Percentiles rank a stretch among this genome's conserved stretches.
phyloP scores from a whole-genome alignment of 2,113 vertebrate species.

The Dasyornis broadbenti region DNA sequence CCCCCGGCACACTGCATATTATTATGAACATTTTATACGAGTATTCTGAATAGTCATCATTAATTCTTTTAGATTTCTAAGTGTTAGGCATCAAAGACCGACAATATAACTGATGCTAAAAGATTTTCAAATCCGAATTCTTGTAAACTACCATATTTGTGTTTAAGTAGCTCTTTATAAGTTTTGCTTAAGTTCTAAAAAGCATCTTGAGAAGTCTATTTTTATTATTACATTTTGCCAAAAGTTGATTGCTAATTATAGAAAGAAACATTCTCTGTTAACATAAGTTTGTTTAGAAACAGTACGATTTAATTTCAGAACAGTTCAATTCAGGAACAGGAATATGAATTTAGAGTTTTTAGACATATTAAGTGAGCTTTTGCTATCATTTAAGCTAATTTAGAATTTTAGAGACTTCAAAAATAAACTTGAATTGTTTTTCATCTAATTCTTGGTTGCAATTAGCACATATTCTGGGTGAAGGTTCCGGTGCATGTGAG shows the following conservation, averaged over 20 bases:
- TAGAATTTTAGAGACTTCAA: background rate
- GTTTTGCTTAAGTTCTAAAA: background rate
- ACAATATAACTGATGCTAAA: background rate
- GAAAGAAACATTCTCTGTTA: background rate
- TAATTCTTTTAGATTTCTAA: conserved; percentile 27
- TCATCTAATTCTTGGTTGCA: background rate
- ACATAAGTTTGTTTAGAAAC: background rate
- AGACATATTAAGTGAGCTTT: background rate
- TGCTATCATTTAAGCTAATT: background rate
- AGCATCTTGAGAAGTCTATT: background rate
- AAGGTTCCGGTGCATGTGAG: background rate
- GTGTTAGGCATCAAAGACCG: background rate
- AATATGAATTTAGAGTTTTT: background rate
- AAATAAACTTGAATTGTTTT: background rate
- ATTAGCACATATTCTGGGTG: background rate
- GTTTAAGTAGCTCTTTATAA: background rate
- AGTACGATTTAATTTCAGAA: background rate
- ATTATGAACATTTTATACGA: background rate
- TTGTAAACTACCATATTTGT: background rate
- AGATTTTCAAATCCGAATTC: background rate
- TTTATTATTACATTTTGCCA: background rate
- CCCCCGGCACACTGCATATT: background rate
- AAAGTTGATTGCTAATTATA: background rate
- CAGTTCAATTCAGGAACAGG: background rate
- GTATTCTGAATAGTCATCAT: conserved; percentile 12